Conservation (phyloP, 1,140 invertebrate genomes). For the Euwallacea fornicatus region DNA sequence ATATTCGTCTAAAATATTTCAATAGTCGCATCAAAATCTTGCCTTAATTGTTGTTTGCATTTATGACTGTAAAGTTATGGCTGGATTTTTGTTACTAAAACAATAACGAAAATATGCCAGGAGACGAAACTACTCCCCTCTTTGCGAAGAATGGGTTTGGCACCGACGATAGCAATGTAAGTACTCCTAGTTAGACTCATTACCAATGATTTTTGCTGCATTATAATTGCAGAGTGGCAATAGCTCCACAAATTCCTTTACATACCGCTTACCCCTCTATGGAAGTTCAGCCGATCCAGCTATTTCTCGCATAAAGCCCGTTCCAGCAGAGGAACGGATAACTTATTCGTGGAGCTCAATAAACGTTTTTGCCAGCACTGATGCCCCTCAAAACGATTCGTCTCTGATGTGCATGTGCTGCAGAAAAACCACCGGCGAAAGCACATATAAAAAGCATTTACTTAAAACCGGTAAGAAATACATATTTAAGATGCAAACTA, state of each 20-base stretch:
- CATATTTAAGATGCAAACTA: background rate
- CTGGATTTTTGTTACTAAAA: no score
- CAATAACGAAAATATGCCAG: background rate
- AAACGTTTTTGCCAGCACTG: conserved; percentile 61
- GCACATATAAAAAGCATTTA: conserved; percentile 59
- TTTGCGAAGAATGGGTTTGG: conserved; percentile 21
- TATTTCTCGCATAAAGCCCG: conserved; percentile 16
- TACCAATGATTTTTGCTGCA: no score
- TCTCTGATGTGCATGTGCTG: conserved; percentile 30
- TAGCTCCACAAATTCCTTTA: conserved; percentile 11
- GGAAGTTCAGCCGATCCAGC: conserved; percentile 19
- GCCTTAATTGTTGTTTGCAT: no score
- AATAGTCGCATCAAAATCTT: no score
- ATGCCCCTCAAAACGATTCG: conserved; percentile 25
- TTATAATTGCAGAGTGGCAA: conserved; percentile 15
- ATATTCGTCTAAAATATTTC: background rate
- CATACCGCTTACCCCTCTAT: conserved; percentile 31
- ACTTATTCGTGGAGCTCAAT: conserved; percentile 72
- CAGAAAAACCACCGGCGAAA: conserved; percentile 9
- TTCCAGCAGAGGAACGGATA: conserved; percentile 56
- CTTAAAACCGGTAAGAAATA: conserved; percentile 63
- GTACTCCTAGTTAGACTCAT: background rate
- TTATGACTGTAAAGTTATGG: no score
- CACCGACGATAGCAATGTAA: conserved; percentile 19
- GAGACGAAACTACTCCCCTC: conserved; percentile 5